Conservation (phyloP, 2,113 vertebrate genomes). For the Perognathus longimembris region DNA sequence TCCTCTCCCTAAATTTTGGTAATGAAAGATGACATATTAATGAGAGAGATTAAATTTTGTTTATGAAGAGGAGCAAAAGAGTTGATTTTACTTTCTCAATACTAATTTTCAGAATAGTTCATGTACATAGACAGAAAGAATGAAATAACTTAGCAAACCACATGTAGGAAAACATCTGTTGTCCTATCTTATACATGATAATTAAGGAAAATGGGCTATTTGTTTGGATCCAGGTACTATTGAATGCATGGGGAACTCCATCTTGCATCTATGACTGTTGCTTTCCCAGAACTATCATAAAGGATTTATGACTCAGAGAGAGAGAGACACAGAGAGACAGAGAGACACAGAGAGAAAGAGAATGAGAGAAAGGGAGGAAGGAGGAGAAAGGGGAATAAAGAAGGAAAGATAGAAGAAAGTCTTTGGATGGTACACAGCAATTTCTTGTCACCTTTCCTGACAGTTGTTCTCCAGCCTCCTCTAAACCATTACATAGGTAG, state of each 20-base stretch:
- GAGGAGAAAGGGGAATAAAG: neutral
- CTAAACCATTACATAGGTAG: neutral
- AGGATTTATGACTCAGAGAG: conserved; percentile 6
- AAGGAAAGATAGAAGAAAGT: neutral
- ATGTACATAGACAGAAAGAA: conserved; percentile 67
- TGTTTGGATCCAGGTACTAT: conserved; percentile 53
- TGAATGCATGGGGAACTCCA: conserved; percentile 45
- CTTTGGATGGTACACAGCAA: conserved; percentile 1
- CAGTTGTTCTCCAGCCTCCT: conserved; percentile 1
- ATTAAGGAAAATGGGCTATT: conserved; percentile 73
- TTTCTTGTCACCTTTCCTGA: neutral
- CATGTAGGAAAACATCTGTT: conserved; percentile 69
- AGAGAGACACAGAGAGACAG: neutral
- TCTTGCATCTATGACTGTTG: neutral
- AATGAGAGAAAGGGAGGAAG: neutral
- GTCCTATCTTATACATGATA: conserved; percentile 21
- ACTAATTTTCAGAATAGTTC: conserved; percentile 69
- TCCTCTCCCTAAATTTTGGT: conserved; percentile 54
- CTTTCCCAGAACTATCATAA: conserved; percentile 20
- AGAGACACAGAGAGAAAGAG: neutral
- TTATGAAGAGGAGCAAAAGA: conserved; percentile 61
- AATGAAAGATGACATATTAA: conserved; percentile 68
- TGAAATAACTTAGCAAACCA: conserved; percentile 70
- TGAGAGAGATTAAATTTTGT: conserved; percentile 56
- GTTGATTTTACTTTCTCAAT: conserved; percentile 56